Evolutionary conservation across 2,797 vertebrate genomes (phyloP), one percentile per base, ranked within the genome.

Genomic region (Lates japonicus): DNA sequence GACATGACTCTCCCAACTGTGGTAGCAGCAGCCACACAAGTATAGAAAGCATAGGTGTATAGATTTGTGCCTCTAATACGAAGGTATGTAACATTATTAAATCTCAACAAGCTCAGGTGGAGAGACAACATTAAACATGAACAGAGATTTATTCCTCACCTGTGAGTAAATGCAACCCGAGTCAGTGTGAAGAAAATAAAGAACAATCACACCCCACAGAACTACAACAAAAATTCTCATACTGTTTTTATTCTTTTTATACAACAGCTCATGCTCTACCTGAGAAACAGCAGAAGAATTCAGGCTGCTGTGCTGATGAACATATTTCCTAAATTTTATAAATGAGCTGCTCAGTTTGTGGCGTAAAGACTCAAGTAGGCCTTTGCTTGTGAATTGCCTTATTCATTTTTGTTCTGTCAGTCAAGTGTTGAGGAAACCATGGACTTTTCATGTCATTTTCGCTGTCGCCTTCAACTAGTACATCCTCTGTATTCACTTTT

Each of bases 401-500:
- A 66, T 42, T 75, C 54, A 57, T n/a, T 17, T 52, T 25, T 20
- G 9, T 65, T 25, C 17, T 14, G 14, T 52, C 16, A 16, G 1
- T 46, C 29, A 20, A 42, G 13, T 14, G 41, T 14, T 42, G 41
- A n/a, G 41, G 13, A 14, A 42, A 67, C 7, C 25, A 0, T 29
- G 20, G n/a, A 48, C 17, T 48, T 55, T 63, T 49, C 33, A 54
- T 59, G 35, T 48, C 13, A 3, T 52, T 67, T 67, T 72, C 42
- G 63, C 25, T n/a, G 7, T 35, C 17, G 42, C 49, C 35, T 76
- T 76, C 22, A 22, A 65, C 73, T 10, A 48, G 37, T 6, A 81
- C 61, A 33, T 58, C 46, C 19, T 59, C 72, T 59, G 0, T 22
- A 44, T 66, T 55, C 29, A n/a, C 14, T 49, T 76, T 62, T 41